A percentile compares a stretch with the other conserved stretches of the same genome.
Conservation (phyloP, 2,888 invertebrate genomes). For the Linyphia triangularis region DNA sequence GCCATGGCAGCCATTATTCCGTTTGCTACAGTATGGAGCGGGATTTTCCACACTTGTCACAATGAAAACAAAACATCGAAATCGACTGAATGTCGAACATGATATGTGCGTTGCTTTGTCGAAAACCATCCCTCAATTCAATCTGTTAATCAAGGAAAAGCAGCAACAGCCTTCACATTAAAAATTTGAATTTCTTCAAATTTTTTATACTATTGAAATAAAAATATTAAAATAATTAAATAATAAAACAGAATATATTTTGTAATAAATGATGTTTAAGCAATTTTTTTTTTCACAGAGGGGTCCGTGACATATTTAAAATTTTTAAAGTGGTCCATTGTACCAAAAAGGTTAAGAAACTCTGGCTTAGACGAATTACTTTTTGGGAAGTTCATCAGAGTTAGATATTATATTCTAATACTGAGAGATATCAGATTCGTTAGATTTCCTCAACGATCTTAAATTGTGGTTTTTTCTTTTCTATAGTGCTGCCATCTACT, state of each 20-base stretch:
- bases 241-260: too few relatives aligned
- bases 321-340: slow-evolving; percentile 64
- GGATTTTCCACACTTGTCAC: slow-evolving; percentile 55
- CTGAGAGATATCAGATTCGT: too few relatives aligned
- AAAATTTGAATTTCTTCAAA: slow-evolving; percentile 59
- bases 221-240: too few relatives aligned
- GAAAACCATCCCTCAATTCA: slow-evolving; percentile 62
- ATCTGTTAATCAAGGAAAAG: slow-evolving; percentile 53
- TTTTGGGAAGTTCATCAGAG: too few relatives aligned
- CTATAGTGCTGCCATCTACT: too few relatives aligned
- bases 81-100: slow-evolving; percentile 57
- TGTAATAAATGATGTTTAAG: too few relatives aligned
- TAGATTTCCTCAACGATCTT: too few relatives aligned
- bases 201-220: slow-evolving; percentile 57
- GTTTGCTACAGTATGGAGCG: slow-evolving; percentile 59
- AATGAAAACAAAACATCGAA: slow-evolving; percentile 55
- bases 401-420: too few relatives aligned
- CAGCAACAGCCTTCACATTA: slow-evolving; percentile 59
- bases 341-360: slow-evolving; percentile 59
- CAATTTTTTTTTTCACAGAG: slow-evolving; percentile 52
- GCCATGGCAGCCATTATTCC: slow-evolving; percentile 63
- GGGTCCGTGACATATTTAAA: slow-evolving; percentile 64
- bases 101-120: slow-evolving; percentile 56
- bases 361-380: too few relatives aligned
- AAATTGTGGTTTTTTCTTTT: too few relatives aligned